Evolutionary conservation across 1,140 invertebrate species (phyloP), one percentile per base, ranked within the genome.

Genomic region (Aphidius gifuensis): DNA sequence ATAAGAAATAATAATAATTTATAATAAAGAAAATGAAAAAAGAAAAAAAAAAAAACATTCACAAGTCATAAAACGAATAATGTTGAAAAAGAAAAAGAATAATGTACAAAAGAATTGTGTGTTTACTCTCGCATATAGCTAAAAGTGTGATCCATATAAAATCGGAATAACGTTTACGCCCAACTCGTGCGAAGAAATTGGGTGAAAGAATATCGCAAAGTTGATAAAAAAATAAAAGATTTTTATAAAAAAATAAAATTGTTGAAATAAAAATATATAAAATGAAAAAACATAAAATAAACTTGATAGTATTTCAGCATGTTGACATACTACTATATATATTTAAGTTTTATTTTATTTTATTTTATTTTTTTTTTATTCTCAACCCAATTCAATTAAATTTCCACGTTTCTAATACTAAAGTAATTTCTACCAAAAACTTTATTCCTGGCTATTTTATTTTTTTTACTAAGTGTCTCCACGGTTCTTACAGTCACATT

Each of bases 151-250:
- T 40, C 21, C 45, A 8, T 46, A 42, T 9, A 39, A 50, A 63
- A 63, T 63, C 42, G 61, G 56, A 58, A 58, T 58, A 63, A 63
- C 61, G 56, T 63, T 63, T 53, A 58, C 49, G 43, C 50, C 54
- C 32, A 16, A 63, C n/a, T 54, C 38, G 42, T 40, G 21, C 21
- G 23, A 53, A 51, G 49, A 63, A 63, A 63, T 63, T 58, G 61
- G 51, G 50, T 58, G 56, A 42, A 58, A 49, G 49, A 56, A 62
- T 58, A 58, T 57, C 57, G 56, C 50, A 63, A 63, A 63, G 39
- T 62, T 58, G 23, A 40, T 43, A 42, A 46, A 9, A 59, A 23
- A 48, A 48, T 48, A 4, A 58, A 40, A 45, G 11, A 11, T n/a
- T 21, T 56, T 56, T 45, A 2, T 23, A 23, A 16, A 7, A 16